These are phyloP conservation scores for Enteromius thamalakanensis DNA, from an alignment of 2,797 vertebrate species.

Conservation along the genomic window DNA sequence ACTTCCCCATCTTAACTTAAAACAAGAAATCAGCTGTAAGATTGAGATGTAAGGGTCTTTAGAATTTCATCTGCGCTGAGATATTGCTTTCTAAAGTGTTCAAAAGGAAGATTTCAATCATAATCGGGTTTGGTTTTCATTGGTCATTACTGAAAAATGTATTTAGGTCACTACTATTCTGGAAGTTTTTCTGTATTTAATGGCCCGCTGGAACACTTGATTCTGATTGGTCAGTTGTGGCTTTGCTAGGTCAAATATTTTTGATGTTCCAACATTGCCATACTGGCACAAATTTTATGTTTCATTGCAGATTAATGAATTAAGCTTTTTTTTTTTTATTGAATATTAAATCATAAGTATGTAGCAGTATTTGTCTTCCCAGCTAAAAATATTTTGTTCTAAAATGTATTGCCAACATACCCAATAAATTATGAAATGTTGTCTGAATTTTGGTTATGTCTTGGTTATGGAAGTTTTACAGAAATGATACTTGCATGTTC, in stretches of 20 bases:
- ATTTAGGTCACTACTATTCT: conserved; percentile 9
- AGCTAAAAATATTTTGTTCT: neutral
- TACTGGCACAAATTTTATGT: neutral
- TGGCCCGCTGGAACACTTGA: neutral
- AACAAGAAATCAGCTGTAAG: neutral
- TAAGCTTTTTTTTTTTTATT: neutral
- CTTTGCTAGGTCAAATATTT: neutral
- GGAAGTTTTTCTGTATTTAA: conserved; percentile 10
- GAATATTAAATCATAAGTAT: neutral
- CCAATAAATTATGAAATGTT: neutral
- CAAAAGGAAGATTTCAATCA: neutral
- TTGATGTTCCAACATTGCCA: neutral
- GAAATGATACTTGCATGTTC: neutral
- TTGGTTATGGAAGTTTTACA: neutral
- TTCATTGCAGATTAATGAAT: neutral
- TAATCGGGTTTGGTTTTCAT: neutral
- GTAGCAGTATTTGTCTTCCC: neutral
- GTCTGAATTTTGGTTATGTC: neutral
- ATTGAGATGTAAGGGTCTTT: neutral
- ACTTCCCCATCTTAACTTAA: neutral
- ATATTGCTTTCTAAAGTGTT: neutral
- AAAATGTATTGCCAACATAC: neutral
- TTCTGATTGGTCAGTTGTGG: neutral
- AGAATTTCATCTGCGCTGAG: neutral
- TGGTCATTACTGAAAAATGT: neutral